Evolutionary conservation across 2,888 invertebrate species (phyloP).

Genomic region (Xestia sexstrigata): DNA sequence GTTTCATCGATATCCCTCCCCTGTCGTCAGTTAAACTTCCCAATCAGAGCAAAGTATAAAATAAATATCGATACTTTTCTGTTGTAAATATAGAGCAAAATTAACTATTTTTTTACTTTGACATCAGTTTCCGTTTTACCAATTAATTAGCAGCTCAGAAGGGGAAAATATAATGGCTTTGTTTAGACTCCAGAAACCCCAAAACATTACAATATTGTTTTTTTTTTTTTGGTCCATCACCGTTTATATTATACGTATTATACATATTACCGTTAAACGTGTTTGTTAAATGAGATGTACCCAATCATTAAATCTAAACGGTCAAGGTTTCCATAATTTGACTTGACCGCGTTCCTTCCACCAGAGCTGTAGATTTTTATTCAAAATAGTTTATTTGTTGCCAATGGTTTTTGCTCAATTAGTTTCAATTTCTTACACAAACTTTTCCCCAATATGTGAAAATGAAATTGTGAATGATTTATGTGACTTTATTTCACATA

Average conservation of each 20-base stretch:
- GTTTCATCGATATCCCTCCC: constrained; percentile 46
- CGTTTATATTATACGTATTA: no score
- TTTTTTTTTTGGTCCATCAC: neutral
- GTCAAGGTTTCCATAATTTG: constrained; percentile 22
- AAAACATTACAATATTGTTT: neutral
- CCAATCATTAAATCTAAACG: neutral
- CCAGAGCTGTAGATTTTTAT: neutral
- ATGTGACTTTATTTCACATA: constrained; percentile 24
- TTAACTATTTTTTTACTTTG: neutral
- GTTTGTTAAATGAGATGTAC: constrained; percentile 12
- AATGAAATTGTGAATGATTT: constrained; percentile 36
- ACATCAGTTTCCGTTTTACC: neutral
- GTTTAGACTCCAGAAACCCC: neutral
- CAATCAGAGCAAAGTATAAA: constrained; percentile 8
- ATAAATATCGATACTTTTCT: constrained; percentile 9
- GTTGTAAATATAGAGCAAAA: neutral
- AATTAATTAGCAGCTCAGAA: neutral
- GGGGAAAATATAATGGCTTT: neutral
- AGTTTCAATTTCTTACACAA: constrained; percentile 29
- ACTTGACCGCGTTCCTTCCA: constrained; percentile 10
- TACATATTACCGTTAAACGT: constrained; percentile 21
- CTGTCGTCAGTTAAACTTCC: constrained; percentile 25
- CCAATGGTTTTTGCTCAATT: constrained; percentile 9
- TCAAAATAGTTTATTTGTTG: neutral
- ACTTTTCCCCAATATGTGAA: constrained; percentile 12